Evolutionary conservation across 2,888 invertebrate species (phyloP), one percentile per base, ranked within the genome.

Genomic region (Stegophylla sp.): DNA sequence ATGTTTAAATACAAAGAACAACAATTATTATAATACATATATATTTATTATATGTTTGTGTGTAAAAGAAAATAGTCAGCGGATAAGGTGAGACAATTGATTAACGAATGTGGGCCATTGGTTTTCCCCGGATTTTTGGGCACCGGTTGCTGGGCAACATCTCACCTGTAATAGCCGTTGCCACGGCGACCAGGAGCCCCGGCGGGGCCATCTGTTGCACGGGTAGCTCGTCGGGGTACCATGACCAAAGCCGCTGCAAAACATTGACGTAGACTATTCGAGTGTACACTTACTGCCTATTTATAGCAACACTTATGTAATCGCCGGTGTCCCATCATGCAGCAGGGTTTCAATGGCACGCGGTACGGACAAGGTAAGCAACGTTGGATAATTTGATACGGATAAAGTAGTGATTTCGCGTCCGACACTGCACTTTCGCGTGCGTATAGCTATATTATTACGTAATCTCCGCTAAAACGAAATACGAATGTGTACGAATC

Each of bases 71-170:
- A 43, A 66, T 53, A 64, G 75, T 76, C 66, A 34, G 23, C 28
- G 64, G 75, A 64, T 75, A 79, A 79, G 79, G 79, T 79, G 79
- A 79, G 61, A 79, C 79, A 61, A 79, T 79, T 79, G 79, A 79
- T 79, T 79, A 79, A 71, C 79, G 79, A 79, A 79, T 79, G 79
- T 79, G 79, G 79, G 79, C 79, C 79, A 79, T 79, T 79, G 79
- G 79, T 79, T 79, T 79, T 79, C 71, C 79, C 79, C 79, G 79
- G 79, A 79, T 79, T 79, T 79, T 79, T 79, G 79, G 79, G 79
- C 79, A 79, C 79, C 61, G 79, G 79, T 79, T 79, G 79, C 79
- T 53, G 69, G 69, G 79, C 79, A 79, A 79, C 79, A 71, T 79
- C 71, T 79, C 79, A 79, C 79, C 79, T 79, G 79, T 79, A 79